These are phyloP conservation scores for Aphelenchoides besseyi DNA, from an alignment of 1,140 invertebrate species.

Conservation along the genomic window DNA sequence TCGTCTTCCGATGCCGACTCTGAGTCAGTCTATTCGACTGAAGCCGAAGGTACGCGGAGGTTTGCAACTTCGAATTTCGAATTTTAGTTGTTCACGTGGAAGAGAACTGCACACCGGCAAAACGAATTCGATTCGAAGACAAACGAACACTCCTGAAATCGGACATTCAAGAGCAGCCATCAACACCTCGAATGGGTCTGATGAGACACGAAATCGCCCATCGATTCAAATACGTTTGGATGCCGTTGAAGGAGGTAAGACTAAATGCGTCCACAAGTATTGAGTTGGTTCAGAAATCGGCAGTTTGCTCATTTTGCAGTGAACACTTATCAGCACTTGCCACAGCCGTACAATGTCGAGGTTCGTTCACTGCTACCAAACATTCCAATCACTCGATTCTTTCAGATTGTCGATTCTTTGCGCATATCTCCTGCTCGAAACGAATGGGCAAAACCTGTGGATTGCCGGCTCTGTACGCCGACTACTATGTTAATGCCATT, in stretches of 20 bases:
- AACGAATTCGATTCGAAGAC: not conserved
- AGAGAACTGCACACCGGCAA: not conserved
- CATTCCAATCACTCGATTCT: not conserved
- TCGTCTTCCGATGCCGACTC: not conserved
- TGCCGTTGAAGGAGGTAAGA: not conserved
- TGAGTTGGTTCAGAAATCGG: constrained; percentile 10
- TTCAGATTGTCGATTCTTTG: constrained; percentile 10
- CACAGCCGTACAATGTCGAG: not conserved
- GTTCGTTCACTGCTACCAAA: not conserved
- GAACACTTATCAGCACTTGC: not conserved
- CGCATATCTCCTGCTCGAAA: constrained; percentile 7
- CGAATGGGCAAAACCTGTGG: constrained; percentile 23
- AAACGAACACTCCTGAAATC: not conserved
- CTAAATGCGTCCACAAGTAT: not conserved
- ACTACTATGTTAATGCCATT: constrained; percentile 20
- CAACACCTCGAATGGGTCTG: constrained; percentile 6
- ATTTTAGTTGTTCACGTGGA: not conserved
- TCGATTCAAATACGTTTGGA: constrained; percentile 18
- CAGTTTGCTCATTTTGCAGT: constrained; percentile 1
- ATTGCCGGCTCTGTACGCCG: not conserved
- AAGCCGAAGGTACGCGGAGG: not conserved
- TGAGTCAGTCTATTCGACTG: not conserved
- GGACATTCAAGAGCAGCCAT: not conserved
- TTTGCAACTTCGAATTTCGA: not conserved
- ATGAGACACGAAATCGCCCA: constrained; percentile 19